These are phyloP conservation scores for Dallia pectoralis DNA, from an alignment of 2,797 vertebrate species.

Conservation along the genomic window DNA sequence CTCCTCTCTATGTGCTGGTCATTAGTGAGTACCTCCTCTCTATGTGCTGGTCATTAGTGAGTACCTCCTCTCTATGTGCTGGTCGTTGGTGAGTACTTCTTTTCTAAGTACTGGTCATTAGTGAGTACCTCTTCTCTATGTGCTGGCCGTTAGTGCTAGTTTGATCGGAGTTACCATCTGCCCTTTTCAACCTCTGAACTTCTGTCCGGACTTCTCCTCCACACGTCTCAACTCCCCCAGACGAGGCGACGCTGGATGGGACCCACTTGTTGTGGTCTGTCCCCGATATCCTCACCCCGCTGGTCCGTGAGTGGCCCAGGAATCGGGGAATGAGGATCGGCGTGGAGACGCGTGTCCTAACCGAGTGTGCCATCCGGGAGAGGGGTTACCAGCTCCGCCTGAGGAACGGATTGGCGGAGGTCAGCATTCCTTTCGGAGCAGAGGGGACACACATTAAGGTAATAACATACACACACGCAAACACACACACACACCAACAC, in stretches of 20 bases:
- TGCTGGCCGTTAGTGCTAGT: no score
- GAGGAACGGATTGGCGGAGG: conserved; percentile 37
- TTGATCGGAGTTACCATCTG: not conserved
- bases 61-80: no score
- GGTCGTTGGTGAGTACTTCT: no score
- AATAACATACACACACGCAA: not conserved
- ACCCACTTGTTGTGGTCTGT: conserved; percentile 50
- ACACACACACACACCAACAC: not conserved
- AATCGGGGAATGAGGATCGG: conserved; percentile 37
- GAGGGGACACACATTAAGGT: conserved; percentile 51
- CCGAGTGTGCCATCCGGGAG: conserved; percentile 26
- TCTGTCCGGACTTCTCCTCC: not conserved
- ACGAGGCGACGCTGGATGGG: conserved; percentile 43
- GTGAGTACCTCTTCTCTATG: no score
- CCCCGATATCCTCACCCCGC: conserved; percentile 37
- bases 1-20: no score
- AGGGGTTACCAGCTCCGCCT: conserved; percentile 36
- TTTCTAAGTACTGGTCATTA: no score
- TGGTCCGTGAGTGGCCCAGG: conserved; percentile 45
- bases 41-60: no score
- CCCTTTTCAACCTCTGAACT: not conserved
- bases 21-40: no score
- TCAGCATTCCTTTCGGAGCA: conserved; percentile 50
- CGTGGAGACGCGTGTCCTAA: conserved; percentile 36
- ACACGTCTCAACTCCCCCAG: conserved; percentile 21